Base-by-base conservation (phyloP, 1,140 invertebrate species). In the Brachionus calyciflorus region DNA sequence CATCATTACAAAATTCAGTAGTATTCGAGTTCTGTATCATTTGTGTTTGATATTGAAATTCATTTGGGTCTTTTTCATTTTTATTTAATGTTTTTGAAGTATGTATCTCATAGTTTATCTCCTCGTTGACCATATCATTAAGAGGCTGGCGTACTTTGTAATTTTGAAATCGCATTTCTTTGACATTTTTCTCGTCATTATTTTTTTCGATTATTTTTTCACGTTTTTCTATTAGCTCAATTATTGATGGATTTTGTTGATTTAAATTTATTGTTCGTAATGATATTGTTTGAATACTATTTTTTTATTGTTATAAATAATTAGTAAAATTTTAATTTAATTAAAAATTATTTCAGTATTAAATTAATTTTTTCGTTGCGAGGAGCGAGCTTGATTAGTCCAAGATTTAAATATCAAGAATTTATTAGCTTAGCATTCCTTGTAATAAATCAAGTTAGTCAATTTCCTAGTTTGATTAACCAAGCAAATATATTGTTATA, bases 281-380 rank as follows among this genome's bases (percentile, higher is more conserved):
- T 44, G 60, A 65, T 44, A 65, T 65, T 44, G 33, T 60, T 60
- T 60, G 55, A 60, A 37, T 33, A n/a, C 55, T 60, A n/a, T n/a
- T n/a, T n/a, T n/a, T n/a, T n/a, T n/a, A n/a, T n/a, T n/a, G n/a
- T n/a, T n/a, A n/a, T n/a, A n/a, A n/a, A n/a, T n/a, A n/a, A n/a
- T n/a, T n/a, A n/a, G n/a, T n/a, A n/a, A n/a, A n/a, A n/a, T n/a
- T n/a, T n/a, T n/a, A n/a, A n/a, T n/a, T n/a, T n/a, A n/a, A n/a
- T n/a, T n/a, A n/a, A n/a, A n/a, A n/a, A n/a, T n/a, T n/a, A n/a
- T n/a, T n/a, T n/a, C n/a, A n/a, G n/a, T n/a, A n/a, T n/a, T n/a
- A n/a, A n/a, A n/a, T n/a, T n/a, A n/a, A n/a, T n/a, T n/a, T n/a
- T n/a, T n/a, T n/a, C n/a, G n/a, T n/a, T n/a, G n/a, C n/a, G n/a